Percentiles rank a stretch among this genome's conserved stretches.
Conservation (phyloP, 1,140 invertebrate species). For the Coenobita brevimanus region DNA sequence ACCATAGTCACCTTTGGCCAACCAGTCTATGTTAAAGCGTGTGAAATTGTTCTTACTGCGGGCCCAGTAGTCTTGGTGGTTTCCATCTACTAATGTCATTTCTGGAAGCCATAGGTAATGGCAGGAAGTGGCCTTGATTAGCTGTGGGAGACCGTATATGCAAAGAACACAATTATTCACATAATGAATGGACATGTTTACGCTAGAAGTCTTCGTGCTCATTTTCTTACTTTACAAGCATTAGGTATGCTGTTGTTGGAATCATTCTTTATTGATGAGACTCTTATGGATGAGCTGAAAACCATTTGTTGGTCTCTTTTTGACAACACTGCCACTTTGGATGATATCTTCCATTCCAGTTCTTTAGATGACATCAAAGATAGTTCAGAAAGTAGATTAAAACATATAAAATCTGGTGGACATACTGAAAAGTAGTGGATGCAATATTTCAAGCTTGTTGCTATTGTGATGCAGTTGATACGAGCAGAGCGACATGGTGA, state of each 20-base stretch:
- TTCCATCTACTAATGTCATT: too few species aligned
- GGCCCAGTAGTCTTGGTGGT: background rate
- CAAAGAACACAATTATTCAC: background rate
- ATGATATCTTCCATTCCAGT: background rate
- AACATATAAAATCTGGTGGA: background rate
- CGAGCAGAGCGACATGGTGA: background rate
- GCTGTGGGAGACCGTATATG: too few species aligned
- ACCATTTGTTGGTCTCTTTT: background rate
- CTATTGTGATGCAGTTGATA: background rate
- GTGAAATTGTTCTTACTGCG: background rate
- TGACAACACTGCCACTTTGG: background rate
- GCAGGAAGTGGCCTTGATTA: background rate
- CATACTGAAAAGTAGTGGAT: background rate
- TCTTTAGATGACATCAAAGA: background rate
- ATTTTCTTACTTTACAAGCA: background rate
- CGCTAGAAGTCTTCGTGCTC: background rate
- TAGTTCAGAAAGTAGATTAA: background rate
- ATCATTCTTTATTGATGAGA: background rate
- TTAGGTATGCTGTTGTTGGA: background rate
- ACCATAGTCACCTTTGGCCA: background rate
- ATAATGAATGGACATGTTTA: background rate
- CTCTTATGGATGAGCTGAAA: background rate
- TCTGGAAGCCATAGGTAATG: background rate
- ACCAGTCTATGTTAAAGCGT: slow-evolving; percentile 6
- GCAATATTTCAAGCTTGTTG: background rate